Conservation (phyloP, 2,888 invertebrate species). For the Campoletis raptor region DNA sequence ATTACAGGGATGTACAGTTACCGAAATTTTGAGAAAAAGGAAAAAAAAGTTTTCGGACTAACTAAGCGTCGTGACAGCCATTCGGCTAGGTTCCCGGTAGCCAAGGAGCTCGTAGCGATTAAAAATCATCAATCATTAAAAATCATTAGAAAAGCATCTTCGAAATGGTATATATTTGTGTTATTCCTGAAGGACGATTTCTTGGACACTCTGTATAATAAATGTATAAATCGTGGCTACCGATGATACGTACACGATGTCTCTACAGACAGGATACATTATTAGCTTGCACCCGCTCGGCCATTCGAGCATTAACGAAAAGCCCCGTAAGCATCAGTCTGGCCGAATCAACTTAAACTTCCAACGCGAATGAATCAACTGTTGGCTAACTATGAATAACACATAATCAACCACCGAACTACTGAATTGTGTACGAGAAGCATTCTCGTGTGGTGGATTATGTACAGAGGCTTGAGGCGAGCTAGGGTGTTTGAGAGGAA, state of each 20-base stretch:
- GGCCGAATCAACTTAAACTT: constrained; percentile 46
- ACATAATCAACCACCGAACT: constrained; percentile 12
- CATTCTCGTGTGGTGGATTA: neutral
- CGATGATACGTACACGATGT: neutral
- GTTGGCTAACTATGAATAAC: constrained; percentile 30
- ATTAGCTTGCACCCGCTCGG: constrained; percentile 50
- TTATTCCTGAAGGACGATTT: too few relatives aligned
- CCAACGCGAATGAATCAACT: constrained; percentile 53
- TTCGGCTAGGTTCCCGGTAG: neutral
- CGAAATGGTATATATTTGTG: too few relatives aligned
- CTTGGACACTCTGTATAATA: neutral
- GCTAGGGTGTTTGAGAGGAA: neutral
- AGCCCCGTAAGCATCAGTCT: constrained; percentile 31
- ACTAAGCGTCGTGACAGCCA: neutral
- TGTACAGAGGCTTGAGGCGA: neutral
- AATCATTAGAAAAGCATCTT: too few relatives aligned
- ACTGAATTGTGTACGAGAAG: constrained; percentile 5
- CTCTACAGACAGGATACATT: constrained; percentile 41
- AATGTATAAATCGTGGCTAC: neutral
- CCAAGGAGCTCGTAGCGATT: too few relatives aligned
- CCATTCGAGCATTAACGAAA: constrained; percentile 9
- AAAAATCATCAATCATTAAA: too few relatives aligned
- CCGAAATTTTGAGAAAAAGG: neutral
- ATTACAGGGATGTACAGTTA: neutral
- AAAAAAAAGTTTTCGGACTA: neutral